Evolutionary conservation across 2,797 vertebrate species (phyloP).

Genomic region (Loris lydekkerianus): DNA sequence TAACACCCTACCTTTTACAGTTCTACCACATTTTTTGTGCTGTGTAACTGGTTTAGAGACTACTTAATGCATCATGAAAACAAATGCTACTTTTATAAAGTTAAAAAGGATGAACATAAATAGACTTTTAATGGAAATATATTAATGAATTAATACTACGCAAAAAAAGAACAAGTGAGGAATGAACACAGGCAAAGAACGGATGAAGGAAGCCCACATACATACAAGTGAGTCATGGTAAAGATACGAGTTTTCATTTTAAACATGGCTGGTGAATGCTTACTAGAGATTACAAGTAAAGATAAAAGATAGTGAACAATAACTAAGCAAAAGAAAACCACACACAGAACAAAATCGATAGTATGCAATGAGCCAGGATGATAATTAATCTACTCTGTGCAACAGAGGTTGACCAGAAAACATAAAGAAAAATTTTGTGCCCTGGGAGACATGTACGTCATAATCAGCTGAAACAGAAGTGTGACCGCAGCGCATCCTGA

Average conservation of each 20-base stretch:
- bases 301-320: background rate
- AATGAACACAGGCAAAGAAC: background rate
- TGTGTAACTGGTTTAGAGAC: background rate
- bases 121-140: background rate
- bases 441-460: background rate
- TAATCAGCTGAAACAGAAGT: background rate
- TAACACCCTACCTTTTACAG: background rate
- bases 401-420: background rate
- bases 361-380: background rate
- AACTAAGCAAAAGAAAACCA: background rate
- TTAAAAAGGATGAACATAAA: constrained; percentile 17
- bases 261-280: background rate
- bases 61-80: background rate
- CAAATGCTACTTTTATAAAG: background rate
- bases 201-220: background rate
- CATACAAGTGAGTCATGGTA: background rate
- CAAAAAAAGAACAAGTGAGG: background rate
- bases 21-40: background rate
- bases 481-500: background rate
- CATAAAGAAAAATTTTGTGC: background rate
- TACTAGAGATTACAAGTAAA: background rate
- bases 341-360: background rate
- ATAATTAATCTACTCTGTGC: background rate
- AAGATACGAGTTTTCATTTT: background rate
- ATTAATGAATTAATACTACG: background rate